Percentiles rank a stretch among this genome's conserved stretches.
phyloP scores from a whole-genome alignment of 2,113 vertebrate genomes.

The Pogonocichla stellata region DNA sequence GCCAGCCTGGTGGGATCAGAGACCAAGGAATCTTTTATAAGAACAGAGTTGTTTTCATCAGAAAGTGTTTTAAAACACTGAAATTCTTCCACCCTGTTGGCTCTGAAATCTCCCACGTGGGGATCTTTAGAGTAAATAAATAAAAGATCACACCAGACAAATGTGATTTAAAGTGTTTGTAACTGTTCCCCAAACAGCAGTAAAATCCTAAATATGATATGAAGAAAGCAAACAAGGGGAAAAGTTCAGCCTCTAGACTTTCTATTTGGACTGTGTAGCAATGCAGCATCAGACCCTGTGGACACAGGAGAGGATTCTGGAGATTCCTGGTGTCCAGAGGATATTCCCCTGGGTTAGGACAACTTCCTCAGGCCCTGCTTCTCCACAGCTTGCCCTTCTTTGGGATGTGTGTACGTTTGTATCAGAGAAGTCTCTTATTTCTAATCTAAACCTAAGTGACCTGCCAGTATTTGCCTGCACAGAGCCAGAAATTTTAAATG shows the following conservation, averaged over 20 bases:
- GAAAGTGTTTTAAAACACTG: conserved; percentile 1
- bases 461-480: background rate
- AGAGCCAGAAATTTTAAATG: background rate
- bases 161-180: conserved; percentile 40
- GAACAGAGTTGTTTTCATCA: background rate
- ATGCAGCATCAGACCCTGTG: background rate
- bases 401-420: accelerated
- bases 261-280: accelerated
- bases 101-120: background rate
- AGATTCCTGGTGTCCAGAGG: accelerated
- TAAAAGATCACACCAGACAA: conserved; percentile 32
- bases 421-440: background rate
- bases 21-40: background rate
- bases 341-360: background rate
- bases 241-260: background rate
- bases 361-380: background rate
- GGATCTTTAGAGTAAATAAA: conserved; percentile 42
- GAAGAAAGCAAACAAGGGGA: background rate
- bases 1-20: background rate
- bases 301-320: background rate
- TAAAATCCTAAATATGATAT: conserved; percentile 41
- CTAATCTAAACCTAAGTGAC: background rate
- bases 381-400: background rate
- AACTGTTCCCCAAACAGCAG: background rate
- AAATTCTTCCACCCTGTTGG: background rate